Base-by-base conservation (phyloP, 1,140 invertebrate species). In the Leptinotarsa undecemlineata region DNA sequence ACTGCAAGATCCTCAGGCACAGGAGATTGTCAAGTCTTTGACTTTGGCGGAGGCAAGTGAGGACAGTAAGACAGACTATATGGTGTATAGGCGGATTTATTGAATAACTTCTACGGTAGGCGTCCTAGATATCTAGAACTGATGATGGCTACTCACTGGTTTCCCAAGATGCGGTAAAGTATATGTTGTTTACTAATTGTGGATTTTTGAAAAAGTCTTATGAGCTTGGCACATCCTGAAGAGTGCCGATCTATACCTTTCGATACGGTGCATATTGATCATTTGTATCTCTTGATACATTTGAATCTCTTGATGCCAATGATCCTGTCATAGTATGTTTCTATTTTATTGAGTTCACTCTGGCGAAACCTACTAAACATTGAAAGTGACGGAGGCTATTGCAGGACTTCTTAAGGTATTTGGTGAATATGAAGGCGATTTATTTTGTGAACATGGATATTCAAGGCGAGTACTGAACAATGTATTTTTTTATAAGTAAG, bases 121-220 rank as follows among this genome's bases (percentile, higher is more conserved):
- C 23, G 23, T 26, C 5, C 5, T 6, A 6, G 81, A 74, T 82
- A 78, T 3, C 26, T 83, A 17, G 20, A 78, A 47, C 78, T 80
- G 8, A 69, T 84, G 4, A 72, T 64, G 15, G 73, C 80, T 61
- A 61, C 72, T 3, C 83, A 80, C 57, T 86, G 81, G 84, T 85
- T 85, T 84, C 71, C 60, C 11, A 72, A 48, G 23, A 72, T 72
- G 71, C 19, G 15, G 20, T 60, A 8, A n/a, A 66, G 63, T 42
- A 26, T 72, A 20, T 23, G 13, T n/a, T 47, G 67, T n/a, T 67
- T 67, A 21, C 11, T 17, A 17, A n/a, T 0, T 42, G 14, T 78
- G 76, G 20, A n/a, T 77, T 57, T 26, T 15, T 15, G 4, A 75
- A 77, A 68, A 70, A 42, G 5, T 19, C 0, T 6, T 23, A 61